Evolutionary conservation across 2,113 vertebrate genomes (phyloP).

Genomic region (Uria lomvia): DNA sequence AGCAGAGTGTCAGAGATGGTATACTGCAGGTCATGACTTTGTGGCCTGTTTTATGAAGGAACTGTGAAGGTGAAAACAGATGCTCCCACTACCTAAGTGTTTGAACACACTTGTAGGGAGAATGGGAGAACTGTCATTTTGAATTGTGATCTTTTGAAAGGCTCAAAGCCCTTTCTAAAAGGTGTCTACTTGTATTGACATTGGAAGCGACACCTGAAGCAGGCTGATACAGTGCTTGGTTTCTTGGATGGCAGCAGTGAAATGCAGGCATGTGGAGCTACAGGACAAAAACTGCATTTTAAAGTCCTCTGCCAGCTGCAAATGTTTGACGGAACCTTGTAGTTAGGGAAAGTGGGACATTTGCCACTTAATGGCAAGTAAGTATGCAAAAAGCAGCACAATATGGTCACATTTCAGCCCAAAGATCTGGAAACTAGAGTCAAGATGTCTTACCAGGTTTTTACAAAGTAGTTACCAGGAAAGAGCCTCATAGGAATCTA

Average conservation of each 20-base stretch:
- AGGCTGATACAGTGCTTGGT: background rate
- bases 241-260: background rate
- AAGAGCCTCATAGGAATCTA: background rate
- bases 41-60: background rate
- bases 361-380: background rate
- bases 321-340: background rate
- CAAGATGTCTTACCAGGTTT: background rate
- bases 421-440: background rate
- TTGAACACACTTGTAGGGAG: background rate
- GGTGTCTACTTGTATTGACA: background rate
- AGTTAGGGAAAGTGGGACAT: background rate
- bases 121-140: background rate
- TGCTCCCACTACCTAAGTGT: background rate
- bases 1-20: background rate
- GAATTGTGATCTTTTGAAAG: background rate
- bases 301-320: background rate
- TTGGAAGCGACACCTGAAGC: background rate
- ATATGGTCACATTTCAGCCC: background rate
- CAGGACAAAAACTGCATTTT: background rate
- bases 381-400: background rate
- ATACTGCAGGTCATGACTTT: background rate
- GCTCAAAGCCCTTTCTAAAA: background rate
- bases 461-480: background rate
- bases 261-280: background rate
- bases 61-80: background rate